These are phyloP conservation scores for Phorcus lineatus DNA, from an alignment of 2,888 invertebrate genomes.

Conservation along the genomic window DNA sequence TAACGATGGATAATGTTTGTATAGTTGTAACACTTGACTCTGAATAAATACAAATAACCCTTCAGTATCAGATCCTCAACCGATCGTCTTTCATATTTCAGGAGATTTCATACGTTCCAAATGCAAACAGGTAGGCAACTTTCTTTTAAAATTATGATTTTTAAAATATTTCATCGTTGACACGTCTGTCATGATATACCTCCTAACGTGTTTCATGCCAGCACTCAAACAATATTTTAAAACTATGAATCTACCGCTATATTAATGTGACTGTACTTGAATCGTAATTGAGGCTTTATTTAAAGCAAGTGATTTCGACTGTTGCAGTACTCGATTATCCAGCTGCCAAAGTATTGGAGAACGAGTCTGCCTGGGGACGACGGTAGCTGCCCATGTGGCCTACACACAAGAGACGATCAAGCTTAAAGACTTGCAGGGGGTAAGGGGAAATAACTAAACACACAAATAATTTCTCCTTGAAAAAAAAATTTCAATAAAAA, in stretches of 20 bases:
- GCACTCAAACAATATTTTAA: too few species aligned
- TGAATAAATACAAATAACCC: neutral
- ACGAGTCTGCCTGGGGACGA: conserved; percentile 58
- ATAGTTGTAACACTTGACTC: too few species aligned
- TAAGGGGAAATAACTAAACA: conserved; percentile 41
- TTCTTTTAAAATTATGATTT: neutral
- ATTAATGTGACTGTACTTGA: too few species aligned
- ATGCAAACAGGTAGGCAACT: conserved; percentile 33
- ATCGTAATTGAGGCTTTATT: too few species aligned
- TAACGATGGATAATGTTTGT: too few species aligned
- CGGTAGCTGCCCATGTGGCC: conserved; percentile 75
- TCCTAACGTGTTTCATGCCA: too few species aligned
- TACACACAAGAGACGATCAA: conserved; percentile 69
- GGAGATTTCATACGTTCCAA: conserved; percentile 39
- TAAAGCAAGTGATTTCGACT: too few species aligned
- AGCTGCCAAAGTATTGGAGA: conserved; percentile 48
- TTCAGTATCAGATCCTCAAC: neutral
- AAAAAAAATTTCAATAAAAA: too few species aligned
- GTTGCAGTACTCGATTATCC: conserved; percentile 46
- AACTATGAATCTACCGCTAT: too few species aligned
- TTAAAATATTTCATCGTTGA: too few species aligned
- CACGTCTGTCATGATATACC: too few species aligned
- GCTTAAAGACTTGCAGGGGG: conserved; percentile 58
- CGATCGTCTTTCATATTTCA: conserved; percentile 20
- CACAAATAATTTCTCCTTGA: too few species aligned